These are phyloP conservation scores for Leptatherina wallacei DNA, from an alignment of 2,797 vertebrate genomes.

Conservation along the genomic window DNA sequence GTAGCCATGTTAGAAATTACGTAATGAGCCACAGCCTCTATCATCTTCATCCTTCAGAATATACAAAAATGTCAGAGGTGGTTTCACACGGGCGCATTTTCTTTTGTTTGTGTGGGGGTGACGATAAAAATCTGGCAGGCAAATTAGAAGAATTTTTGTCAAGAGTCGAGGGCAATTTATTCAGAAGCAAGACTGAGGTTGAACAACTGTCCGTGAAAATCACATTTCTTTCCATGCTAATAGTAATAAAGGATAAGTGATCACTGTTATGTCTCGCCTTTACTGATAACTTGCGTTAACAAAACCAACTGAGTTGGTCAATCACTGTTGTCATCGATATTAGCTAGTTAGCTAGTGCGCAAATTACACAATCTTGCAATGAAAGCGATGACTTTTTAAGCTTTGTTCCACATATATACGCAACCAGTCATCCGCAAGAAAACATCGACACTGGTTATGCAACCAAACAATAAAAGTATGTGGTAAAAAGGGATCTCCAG, in stretches of 20 bases:
- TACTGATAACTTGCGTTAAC: neutral
- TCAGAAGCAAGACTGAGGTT: neutral
- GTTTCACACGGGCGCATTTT: neutral
- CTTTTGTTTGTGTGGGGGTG: neutral
- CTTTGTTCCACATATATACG: neutral
- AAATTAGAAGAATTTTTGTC: neutral
- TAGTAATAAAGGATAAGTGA: neutral
- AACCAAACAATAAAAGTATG: neutral
- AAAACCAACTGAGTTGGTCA: neutral
- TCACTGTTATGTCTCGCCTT: neutral
- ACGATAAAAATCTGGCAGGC: neutral
- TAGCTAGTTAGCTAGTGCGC: constrained; percentile 24
- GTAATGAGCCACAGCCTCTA: neutral
- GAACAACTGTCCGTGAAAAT: neutral
- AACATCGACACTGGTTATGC: fast-evolving
- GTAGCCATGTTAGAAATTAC: neutral
- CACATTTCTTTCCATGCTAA: neutral
- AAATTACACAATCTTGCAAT: neutral
- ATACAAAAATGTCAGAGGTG: neutral
- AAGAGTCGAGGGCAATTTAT: neutral
- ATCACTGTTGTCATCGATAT: constrained; percentile 15
- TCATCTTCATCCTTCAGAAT: neutral
- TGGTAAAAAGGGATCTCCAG: neutral
- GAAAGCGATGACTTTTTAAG: neutral
- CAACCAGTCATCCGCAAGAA: neutral